Base-by-base conservation (phyloP, 2,113 vertebrate species). In the Lepisosteus osseus region DNA sequence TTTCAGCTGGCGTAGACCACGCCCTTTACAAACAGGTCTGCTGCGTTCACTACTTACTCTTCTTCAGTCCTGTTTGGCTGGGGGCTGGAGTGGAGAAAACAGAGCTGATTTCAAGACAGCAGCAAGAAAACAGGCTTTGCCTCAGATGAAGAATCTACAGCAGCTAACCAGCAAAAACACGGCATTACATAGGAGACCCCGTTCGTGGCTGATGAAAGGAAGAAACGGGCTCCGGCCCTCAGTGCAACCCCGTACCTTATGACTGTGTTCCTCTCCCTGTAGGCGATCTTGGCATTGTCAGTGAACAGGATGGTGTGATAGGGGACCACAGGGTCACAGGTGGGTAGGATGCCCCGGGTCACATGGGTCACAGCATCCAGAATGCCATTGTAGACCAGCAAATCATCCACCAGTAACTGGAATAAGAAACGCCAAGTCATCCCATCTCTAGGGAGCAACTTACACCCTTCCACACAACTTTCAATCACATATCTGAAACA, bases 231-330 rank as follows among this genome's bases (percentile, higher is more conserved):
- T 29, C 29, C 29, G 29, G 29, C 29, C 42, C 51, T 13, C 40
- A 6, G 54, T n/a, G 15, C 5, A 7, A 3, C 2, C 12, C 2
- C 13, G 3, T 89, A 99, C 97, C 97, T 95, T 87, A 95, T 86
- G 3, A 92, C 57, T 0, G 89, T 90, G 87, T 91, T 93, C 73
- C 78, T 95, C 86, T 97, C 95, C 14, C 91, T 86, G 3, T 89
- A 86, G 43, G 89, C 77, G 51, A 95, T 78, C 81, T 85, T 93
- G 12, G 88, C 79, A 2, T 96, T 86, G 56, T 94, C 91, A 0
- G 95, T 95, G 79, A 99, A 99, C 54, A 98, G 93, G 81, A 99
- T 94, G 83, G 97, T 97, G 85, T 98, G 96, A 80, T 96, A 89
- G 0, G 94, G 95, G 70, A 97, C 88, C 0, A 85, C 80, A 0